Base-by-base conservation (phyloP, 2,113 vertebrate genomes). In the Ceratotherium simum region DNA sequence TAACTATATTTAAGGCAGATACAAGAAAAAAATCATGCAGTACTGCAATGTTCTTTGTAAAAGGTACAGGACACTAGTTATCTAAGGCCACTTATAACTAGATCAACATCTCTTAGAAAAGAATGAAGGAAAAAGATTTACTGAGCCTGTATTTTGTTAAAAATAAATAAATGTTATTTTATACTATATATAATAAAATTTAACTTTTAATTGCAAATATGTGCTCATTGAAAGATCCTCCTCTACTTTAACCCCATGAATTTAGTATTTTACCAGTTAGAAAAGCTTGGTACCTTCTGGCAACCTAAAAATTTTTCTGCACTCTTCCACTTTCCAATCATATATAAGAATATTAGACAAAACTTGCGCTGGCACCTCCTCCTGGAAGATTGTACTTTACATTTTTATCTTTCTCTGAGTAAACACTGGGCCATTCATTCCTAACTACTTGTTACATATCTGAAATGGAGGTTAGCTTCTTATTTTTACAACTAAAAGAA, bases 401-500 rank as follows among this genome's bases (percentile, higher is more conserved):
- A 75, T 62, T 85, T 90, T 90, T 82, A 82, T 72, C n/a, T 90
- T 95, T 96, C 58, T 89, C n/a, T 56, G 70, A 42, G 3, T 79
- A 78, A 88, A 83, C n/a, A 70, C 72, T 23, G 67, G 8, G 36
- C 4, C 39, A 42, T 51, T 65, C 51, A 51, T 79, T 80, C 51
- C 46, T 42, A 94, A 88, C 39, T 90, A 83, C 12, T n/a, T 87
- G 20, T 64, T 87, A 92, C 6, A 78, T 39, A 91, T 65, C 16
- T 88, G 25, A 92, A 85, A 73, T 92, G 56, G 79, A 25, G 5
- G 4, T 39, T 76, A 86, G 3, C 42, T 42, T 94, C 56, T 91
- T 81, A 73, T 70, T 91, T 95, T 86, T 83, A 80, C 69, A 76
- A 31, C 58, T 84, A 75, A 93, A 86, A 89, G 27, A 90, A 87